These are phyloP conservation scores for Dissostichus mawsoni DNA, from an alignment of 2,113 vertebrate species.

Conservation along the genomic window DNA sequence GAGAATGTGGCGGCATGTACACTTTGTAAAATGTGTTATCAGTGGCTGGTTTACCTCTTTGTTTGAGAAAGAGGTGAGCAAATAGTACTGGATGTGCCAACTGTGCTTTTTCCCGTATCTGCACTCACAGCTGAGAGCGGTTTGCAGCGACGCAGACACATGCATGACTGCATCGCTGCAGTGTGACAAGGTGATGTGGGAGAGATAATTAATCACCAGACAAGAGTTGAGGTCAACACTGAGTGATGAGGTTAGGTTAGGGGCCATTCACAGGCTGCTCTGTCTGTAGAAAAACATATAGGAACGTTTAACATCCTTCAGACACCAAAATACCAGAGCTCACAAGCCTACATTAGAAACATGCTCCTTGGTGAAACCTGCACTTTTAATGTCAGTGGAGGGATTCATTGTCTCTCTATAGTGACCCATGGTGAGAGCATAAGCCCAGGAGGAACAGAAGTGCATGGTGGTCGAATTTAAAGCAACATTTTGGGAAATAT, in stretches of 20 bases:
- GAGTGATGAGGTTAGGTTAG: constrained; percentile 39
- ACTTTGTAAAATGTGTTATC: constrained; percentile 78
- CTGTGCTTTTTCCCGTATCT: constrained; percentile 72
- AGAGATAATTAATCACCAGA: constrained; percentile 51
- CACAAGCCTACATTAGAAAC: constrained; percentile 12
- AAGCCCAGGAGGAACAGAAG: neutral
- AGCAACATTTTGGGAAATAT: neutral
- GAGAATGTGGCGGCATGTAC: constrained; percentile 57
- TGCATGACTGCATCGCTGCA: constrained; percentile 13
- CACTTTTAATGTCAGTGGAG: neutral
- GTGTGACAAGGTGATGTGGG: constrained; percentile 57
- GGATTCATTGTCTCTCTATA: constrained; percentile 6
- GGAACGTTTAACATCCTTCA: constrained; percentile 36
- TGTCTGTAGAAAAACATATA: constrained; percentile 48
- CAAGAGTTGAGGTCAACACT: constrained; percentile 46
- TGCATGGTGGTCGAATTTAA: neutral
- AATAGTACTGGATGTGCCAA: constrained; percentile 75
- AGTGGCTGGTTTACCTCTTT: constrained; percentile 66
- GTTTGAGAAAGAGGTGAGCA: constrained; percentile 81
- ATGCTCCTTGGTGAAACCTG: neutral
- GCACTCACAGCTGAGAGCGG: constrained; percentile 63
- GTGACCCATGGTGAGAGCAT: neutral
- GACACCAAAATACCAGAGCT: constrained; percentile 47
- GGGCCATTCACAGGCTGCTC: constrained; percentile 32
- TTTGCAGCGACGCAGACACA: constrained; percentile 16